Conservation (phyloP, 1,140 invertebrate species). For the Drosophila triauraria region DNA sequence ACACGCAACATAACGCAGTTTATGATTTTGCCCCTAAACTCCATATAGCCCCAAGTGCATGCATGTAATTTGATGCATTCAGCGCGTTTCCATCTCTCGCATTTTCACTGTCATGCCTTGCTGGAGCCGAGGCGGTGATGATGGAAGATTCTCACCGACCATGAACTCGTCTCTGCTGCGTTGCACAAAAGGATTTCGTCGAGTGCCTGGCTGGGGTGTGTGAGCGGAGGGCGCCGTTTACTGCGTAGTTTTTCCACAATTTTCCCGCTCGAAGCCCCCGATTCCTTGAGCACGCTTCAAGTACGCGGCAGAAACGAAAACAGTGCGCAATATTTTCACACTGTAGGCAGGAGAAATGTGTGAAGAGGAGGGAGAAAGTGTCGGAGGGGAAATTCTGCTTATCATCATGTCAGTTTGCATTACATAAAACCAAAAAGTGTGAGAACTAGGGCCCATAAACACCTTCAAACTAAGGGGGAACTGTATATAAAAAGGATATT, state of each 20-base stretch:
- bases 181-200: conserved; percentile 56
- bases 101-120: conserved; percentile 57
- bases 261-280: conserved; percentile 36
- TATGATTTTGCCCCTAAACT: conserved; percentile 46
- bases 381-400: conserved; percentile 28
- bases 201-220: conserved; percentile 28
- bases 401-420: conserved; percentile 37
- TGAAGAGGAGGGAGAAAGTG: background rate
- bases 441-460: conserved; percentile 12
- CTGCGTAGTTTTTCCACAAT: conserved; percentile 74
- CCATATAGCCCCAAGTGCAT: conserved; percentile 24
- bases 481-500: background rate
- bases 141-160: conserved; percentile 51
- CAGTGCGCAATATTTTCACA: conserved; percentile 68
- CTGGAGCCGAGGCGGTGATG: conserved; percentile 24
- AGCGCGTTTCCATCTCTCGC: conserved; percentile 24
- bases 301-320: conserved; percentile 65
- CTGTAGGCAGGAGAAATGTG: background rate
- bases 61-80: conserved; percentile 37
- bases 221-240: conserved; percentile 42
- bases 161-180: conserved; percentile 61
- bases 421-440: conserved; percentile 36
- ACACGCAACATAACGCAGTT: conserved; percentile 49
- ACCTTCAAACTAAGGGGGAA: background rate
- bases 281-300: conserved; percentile 70